Evolutionary conservation across 2,113 vertebrate species (phyloP), one percentile per base, ranked within the genome.

Genomic region (Laterallus jamaicensis): DNA sequence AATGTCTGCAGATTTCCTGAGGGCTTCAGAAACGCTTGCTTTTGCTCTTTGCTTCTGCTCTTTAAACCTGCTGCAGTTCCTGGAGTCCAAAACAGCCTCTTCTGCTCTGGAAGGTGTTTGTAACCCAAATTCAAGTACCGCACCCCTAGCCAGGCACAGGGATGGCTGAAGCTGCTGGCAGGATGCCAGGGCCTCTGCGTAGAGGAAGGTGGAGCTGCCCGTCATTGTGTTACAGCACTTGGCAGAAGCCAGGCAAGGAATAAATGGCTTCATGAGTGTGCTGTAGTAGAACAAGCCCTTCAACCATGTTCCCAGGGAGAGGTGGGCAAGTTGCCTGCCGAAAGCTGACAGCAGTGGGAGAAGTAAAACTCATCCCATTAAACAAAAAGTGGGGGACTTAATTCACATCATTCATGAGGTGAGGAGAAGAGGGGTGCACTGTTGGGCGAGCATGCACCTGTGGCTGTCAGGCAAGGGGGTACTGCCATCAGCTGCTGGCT

Each of bases 51-150:
- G 74, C 44, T 85, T 87, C 66, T 71, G 70, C 68, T 76, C 32
- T 85, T 91, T 29, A 56, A 78, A 71, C 32, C 39, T 42, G 26
- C 35, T 19, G 80, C 35, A 52, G 69, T 68, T 95, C 90, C 62
- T 79, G 12, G 70, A 37, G 55, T 31, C 90, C 24, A 2, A 16
- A 28, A 40, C 2, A 50, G 69, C 91, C 24, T n/a, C 62, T 77
- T 39, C 88, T 58, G 88, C 86, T 75, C 37, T 19, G 22, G 26
- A 95, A 94, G 92, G 59, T 93, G 90, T 87, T 91, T 12, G 6
- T 71, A 91, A 62, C 63, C 68, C 63, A 8, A 74, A 32, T 95
- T 96, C 95, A 80, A 88, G 82, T 71, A 3, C 37, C 4, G 6
- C 8, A 7, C 35, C 79, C 59, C 75, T 39, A 44, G 82, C 5